Evolutionary conservation across 2,888 invertebrate genomes (phyloP).

Genomic region (Chesias legatella): DNA sequence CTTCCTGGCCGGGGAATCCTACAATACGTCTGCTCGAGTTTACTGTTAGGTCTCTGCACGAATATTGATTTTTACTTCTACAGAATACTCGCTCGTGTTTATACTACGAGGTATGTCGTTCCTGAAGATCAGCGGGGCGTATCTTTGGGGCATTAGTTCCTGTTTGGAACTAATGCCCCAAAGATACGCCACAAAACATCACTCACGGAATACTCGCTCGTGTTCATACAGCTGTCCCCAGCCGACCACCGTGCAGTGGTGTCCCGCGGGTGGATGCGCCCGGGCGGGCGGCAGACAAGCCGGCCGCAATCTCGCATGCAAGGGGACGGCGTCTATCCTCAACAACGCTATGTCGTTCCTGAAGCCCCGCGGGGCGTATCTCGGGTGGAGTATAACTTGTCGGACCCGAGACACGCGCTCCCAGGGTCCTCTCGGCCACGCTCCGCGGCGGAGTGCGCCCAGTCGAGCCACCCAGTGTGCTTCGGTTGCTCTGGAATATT

Average conservation of each 20-base stretch:
- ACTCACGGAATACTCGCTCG: constrained; percentile 89
- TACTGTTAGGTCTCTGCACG: no score
- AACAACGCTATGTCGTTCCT: constrained; percentile 89
- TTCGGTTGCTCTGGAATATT: constrained; percentile 80
- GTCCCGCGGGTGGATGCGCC: constrained; percentile 82
- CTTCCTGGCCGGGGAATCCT: no score
- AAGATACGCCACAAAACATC: not conserved
- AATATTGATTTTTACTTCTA: no score
- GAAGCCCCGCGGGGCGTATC: constrained; percentile 87
- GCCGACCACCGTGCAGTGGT: constrained; percentile 88
- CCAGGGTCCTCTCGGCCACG: constrained; percentile 87
- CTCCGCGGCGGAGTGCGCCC: constrained; percentile 86
- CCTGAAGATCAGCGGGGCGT: no score
- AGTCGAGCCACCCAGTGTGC: constrained; percentile 91
- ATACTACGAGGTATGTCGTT: no score
- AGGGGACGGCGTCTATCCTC: constrained; percentile 81
- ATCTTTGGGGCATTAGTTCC: no score
- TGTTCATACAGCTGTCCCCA: constrained; percentile 91
- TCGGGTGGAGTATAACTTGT: constrained; percentile 84
- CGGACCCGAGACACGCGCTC: constrained; percentile 85
- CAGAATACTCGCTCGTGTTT: no score
- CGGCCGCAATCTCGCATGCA: constrained; percentile 66
- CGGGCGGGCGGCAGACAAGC: constrained; percentile 80
- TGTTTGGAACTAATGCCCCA: no score
- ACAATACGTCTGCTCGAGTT: no score